Evolutionary conservation across 2,113 vertebrate species (phyloP).

Genomic region (Gavialis gangeticus): DNA sequence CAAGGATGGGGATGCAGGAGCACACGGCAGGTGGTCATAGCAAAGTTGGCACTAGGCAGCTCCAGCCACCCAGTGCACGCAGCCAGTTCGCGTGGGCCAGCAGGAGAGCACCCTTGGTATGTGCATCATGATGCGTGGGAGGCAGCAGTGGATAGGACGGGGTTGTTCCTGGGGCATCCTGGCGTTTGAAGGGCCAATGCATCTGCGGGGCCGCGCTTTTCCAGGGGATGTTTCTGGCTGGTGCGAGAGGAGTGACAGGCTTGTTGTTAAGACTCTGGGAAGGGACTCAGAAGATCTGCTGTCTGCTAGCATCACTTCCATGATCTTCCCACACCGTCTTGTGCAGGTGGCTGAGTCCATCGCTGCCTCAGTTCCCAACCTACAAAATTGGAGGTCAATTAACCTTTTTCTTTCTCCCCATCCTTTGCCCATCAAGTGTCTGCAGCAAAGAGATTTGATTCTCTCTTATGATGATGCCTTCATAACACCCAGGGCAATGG

Average conservation of each 20-base stretch:
- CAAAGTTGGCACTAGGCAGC: no score
- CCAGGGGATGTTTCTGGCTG: not conserved
- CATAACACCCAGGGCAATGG: not conserved
- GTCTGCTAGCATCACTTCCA: not conserved
- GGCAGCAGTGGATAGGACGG: no score
- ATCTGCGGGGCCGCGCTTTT: not conserved
- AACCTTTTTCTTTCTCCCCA: not conserved
- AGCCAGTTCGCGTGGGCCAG: no score
- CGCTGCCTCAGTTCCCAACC: not conserved
- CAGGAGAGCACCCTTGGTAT: no score
- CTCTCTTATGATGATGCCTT: not conserved
- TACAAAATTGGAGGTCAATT: not conserved
- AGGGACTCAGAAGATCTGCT: not conserved
- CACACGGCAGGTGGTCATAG: no score
- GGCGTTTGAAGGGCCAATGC: not conserved
- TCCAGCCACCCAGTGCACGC: no score
- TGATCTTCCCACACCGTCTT: no score
- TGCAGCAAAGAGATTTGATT: not conserved
- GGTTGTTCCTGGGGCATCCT: no score
- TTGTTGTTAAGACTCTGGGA: no score
- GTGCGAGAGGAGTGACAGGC: no score
- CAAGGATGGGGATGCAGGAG: no score
- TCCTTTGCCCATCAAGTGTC: not conserved
- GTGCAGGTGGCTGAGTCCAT: not conserved
- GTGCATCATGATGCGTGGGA: no score